A percentile compares a stretch with the other conserved stretches of the same genome.
These are phyloP conservation scores for Oscheius sp. DNA, from an alignment of 2,888 invertebrate species.

Conservation along the genomic window DNA sequence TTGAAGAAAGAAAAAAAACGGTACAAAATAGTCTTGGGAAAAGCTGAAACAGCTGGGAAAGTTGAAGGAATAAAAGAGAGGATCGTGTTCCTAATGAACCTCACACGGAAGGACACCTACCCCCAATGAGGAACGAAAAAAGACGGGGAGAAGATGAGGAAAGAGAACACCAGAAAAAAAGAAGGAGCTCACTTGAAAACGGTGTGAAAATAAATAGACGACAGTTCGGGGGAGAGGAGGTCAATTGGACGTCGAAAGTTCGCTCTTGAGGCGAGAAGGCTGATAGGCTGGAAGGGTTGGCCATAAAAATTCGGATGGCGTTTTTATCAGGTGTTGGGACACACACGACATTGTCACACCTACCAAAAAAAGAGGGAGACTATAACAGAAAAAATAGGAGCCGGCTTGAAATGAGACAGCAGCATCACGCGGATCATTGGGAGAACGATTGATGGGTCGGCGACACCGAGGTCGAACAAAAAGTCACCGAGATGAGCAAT, in stretches of 20 bases:
- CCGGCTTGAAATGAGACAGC: background rate
- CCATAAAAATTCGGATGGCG: background rate
- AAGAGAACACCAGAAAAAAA: background rate
- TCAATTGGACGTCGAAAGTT: background rate
- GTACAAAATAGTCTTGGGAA: too few species aligned
- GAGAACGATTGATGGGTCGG: conserved; percentile 33
- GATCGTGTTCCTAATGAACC: background rate
- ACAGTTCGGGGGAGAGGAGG: conserved; percentile 2
- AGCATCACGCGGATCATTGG: conserved; percentile 35
- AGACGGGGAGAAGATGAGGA: background rate
- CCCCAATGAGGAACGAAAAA: background rate
- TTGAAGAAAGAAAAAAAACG: background rate
- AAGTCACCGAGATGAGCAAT: background rate
- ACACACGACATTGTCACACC: background rate
- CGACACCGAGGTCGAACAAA: conserved; percentile 14
- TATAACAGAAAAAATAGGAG: background rate
- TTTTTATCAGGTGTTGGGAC: conserved; percentile 8
- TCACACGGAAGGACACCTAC: background rate
- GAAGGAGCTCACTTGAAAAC: background rate
- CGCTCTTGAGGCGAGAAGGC: background rate
- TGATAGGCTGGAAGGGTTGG: background rate
- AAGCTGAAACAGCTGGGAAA: too few species aligned
- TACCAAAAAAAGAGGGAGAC: background rate
- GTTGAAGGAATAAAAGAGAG: too few species aligned
- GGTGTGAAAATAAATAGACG: conserved; percentile 19